Conservation (phyloP, 2,797 vertebrate species). For the Sebastes goodei region DNA sequence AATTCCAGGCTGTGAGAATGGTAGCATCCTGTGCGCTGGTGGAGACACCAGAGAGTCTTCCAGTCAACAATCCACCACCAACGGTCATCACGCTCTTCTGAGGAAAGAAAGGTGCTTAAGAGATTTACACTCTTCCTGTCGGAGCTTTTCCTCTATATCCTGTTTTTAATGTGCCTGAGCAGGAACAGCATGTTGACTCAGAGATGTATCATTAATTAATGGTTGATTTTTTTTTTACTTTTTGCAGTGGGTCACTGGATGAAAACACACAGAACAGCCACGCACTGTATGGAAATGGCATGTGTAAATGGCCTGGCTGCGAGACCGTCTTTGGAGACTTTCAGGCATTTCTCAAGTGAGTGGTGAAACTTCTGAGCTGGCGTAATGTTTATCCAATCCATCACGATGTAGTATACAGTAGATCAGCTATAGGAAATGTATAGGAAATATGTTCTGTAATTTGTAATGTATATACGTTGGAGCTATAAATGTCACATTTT, state of each 20-base stretch:
- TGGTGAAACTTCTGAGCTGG: slow-evolving; percentile 2
- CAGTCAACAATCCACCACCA: slow-evolving; percentile 88
- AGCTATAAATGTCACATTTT: not conserved
- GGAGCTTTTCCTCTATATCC: not conserved
- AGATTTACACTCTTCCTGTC: not conserved
- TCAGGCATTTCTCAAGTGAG: slow-evolving; percentile 98
- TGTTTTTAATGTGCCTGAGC: not conserved
- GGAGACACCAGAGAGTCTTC: slow-evolving; percentile 82
- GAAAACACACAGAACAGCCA: slow-evolving; percentile 89
- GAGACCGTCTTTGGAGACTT: slow-evolving; percentile 97
- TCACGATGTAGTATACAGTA: not conserved
- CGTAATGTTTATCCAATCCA: not conserved
- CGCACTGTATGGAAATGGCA: slow-evolving; percentile 94
- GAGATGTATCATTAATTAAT: not conserved
- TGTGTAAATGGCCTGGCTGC: slow-evolving; percentile 98
- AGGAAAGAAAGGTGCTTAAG: slow-evolving; percentile 77
- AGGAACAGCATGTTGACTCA: not conserved
- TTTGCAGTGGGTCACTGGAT: slow-evolving; percentile 86
- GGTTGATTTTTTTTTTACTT: not conserved
- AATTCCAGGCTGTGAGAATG: slow-evolving; percentile 71
- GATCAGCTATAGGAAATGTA: not conserved
- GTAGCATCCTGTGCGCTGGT: slow-evolving; percentile 36
- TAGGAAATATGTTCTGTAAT: not conserved
- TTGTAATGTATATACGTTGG: not conserved
- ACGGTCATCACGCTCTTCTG: slow-evolving; percentile 84